A percentile compares a stretch with the other conserved stretches of the same genome.
Evolutionary conservation across 2,113 vertebrate species (phyloP).

Genomic region (Aphyosemion australe): DNA sequence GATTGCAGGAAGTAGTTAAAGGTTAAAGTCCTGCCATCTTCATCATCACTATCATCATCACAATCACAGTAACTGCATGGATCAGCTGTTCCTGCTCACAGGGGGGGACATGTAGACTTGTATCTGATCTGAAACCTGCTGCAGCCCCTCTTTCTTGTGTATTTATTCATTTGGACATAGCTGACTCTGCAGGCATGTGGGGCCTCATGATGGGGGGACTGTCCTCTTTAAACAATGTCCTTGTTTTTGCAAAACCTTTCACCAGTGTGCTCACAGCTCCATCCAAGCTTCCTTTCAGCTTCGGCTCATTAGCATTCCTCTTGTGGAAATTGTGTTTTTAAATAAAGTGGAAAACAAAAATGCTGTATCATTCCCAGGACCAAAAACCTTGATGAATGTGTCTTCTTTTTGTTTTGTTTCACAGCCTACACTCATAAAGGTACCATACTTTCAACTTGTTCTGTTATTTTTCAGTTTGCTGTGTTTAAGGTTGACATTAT

Average conservation of each 20-base stretch:
- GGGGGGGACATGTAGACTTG: slow-evolving; percentile 5
- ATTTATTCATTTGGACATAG: slow-evolving; percentile 27
- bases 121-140: slow-evolving; percentile 26
- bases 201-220: slow-evolving; percentile 25
- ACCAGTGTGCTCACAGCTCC: neutral
- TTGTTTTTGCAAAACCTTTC: slow-evolving; percentile 1
- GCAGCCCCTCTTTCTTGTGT: neutral
- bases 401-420: slow-evolving; percentile 33
- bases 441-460: slow-evolving; percentile 59
- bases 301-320: slow-evolving; percentile 49
- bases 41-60: no score
- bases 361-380: neutral
- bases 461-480: slow-evolving; percentile 26
- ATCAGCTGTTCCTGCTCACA: slow-evolving; percentile 35
- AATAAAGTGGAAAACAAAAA: neutral
- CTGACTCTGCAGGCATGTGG: slow-evolving; percentile 43
- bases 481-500: slow-evolving; percentile 25
- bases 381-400: neutral
- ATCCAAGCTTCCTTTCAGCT: neutral
- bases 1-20: slow-evolving; percentile 9
- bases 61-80: slow-evolving; percentile 12
- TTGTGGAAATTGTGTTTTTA: neutral
- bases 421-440: slow-evolving; percentile 61
- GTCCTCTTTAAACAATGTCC: slow-evolving; percentile 32
- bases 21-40: slow-evolving; percentile 53